Evolutionary conservation across 2,888 invertebrate genomes (phyloP).

Genomic region (Charanyca ferruginea): DNA sequence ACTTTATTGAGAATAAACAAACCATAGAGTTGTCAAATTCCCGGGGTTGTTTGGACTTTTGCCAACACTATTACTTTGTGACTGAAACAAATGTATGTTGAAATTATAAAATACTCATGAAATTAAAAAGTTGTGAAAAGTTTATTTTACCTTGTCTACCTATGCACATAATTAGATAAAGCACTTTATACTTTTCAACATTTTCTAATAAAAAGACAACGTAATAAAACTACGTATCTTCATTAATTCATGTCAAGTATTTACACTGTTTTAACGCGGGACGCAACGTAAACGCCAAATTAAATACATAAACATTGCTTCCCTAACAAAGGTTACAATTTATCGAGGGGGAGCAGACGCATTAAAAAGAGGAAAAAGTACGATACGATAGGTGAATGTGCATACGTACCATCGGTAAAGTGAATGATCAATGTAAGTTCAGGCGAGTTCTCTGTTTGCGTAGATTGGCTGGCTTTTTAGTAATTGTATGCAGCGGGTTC

Average conservation of each 20-base stretch:
- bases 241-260: constrained; percentile 58
- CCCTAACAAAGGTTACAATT: constrained; percentile 83
- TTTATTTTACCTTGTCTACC: not conserved
- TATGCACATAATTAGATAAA: not conserved
- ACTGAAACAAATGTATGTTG: constrained; percentile 35
- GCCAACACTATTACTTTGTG: constrained; percentile 35
- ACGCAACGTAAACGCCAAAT: constrained; percentile 69
- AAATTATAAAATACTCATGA: constrained; percentile 1
- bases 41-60: not conserved
- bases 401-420: constrained; percentile 65
- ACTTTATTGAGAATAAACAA: constrained; percentile 31
- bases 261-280: constrained; percentile 41
- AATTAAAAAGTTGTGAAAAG: not conserved
- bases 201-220: constrained; percentile 36
- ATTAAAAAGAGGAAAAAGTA: constrained; percentile 78
- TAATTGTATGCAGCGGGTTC: constrained; percentile 3
- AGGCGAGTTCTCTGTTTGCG: constrained; percentile 40
- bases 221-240: constrained; percentile 27
- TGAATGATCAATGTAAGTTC: constrained; percentile 67
- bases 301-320: constrained; percentile 82
- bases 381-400: constrained; percentile 48
- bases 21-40: constrained; percentile 16
- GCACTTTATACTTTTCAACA: too few species aligned
- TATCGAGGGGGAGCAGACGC: constrained; percentile 79
- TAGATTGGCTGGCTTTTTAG: constrained; percentile 37